These are phyloP conservation scores for Bugula neritina DNA, from an alignment of 2,888 invertebrate genomes.

Conservation along the genomic window DNA sequence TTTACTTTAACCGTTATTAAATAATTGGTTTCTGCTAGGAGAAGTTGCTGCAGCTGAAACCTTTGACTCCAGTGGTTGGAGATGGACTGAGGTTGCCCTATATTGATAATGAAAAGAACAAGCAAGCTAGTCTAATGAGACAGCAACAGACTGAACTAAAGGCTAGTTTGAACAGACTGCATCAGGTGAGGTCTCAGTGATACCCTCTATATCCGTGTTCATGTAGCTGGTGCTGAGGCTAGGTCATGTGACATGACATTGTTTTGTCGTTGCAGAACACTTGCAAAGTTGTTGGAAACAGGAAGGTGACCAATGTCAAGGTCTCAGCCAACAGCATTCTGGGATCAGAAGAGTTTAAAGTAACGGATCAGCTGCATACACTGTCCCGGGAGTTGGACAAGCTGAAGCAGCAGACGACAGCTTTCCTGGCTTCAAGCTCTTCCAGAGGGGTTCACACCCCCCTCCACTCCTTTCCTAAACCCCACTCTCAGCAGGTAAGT, in stretches of 20 bases:
- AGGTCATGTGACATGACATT: neutral
- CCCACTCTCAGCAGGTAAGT: neutral
- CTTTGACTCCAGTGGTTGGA: neutral
- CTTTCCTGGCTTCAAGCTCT: slow-evolving; percentile 2
- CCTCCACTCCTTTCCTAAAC: slow-evolving; percentile 4
- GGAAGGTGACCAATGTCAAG: slow-evolving; percentile 7
- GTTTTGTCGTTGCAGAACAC: neutral
- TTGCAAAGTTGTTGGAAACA: slow-evolving; percentile 2
- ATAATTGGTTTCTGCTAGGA: neutral
- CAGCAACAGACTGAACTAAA: neutral
- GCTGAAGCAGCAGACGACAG: slow-evolving; percentile 16
- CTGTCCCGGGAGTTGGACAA: neutral
- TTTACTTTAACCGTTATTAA: too few species aligned
- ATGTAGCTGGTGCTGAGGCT: neutral
- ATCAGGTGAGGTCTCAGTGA: slow-evolving; percentile 1
- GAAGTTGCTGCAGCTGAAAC: neutral
- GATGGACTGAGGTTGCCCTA: neutral
- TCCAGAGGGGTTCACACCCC: neutral
- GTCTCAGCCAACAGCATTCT: slow-evolving; percentile 8
- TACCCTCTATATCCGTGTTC: neutral
- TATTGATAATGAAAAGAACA: neutral
- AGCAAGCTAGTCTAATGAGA: neutral
- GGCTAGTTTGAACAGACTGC: neutral
- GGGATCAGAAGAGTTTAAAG: slow-evolving; percentile 16
- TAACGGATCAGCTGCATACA: neutral